A percentile compares a stretch with the other conserved stretches of the same genome.
These are phyloP conservation scores for Orchesellides sinensis DNA, from an alignment of 2,888 invertebrate genomes.

Conservation along the genomic window DNA sequence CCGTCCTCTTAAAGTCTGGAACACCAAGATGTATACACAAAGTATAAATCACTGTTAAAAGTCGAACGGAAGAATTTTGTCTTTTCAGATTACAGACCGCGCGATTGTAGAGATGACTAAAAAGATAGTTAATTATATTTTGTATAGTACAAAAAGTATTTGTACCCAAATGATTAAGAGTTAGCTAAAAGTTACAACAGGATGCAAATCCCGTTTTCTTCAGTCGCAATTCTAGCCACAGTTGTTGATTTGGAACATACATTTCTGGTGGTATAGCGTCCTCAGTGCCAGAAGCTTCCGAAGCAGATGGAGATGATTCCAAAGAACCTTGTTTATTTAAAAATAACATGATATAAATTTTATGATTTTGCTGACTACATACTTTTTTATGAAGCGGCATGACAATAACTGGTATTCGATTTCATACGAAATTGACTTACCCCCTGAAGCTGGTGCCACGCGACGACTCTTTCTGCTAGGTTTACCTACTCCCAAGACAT, in stretches of 20 bases:
- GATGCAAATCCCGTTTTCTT: slow-evolving; percentile 75
- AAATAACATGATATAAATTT: neutral
- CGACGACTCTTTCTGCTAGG: slow-evolving; percentile 68
- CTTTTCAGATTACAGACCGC: no score
- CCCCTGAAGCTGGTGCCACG: slow-evolving; percentile 69
- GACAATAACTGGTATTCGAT: neutral
- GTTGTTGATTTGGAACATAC: slow-evolving; percentile 94
- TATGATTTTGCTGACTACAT: neutral
- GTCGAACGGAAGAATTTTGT: no score
- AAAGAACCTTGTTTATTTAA: slow-evolving; percentile 62
- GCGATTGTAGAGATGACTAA: no score
- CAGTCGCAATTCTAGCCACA: slow-evolving; percentile 89
- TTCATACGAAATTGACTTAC: slow-evolving; percentile 22
- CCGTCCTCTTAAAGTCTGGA: no score
- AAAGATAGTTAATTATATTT: no score
- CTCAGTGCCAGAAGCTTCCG: slow-evolving; percentile 75
- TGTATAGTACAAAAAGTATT: no score
- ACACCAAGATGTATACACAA: no score
- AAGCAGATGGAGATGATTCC: slow-evolving; percentile 69
- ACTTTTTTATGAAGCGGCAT: neutral
- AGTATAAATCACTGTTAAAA: no score
- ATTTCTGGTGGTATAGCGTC: slow-evolving; percentile 91
- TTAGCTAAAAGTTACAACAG: slow-evolving; percentile 61
- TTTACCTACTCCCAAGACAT: slow-evolving; percentile 85
- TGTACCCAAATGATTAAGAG: no score